These are phyloP conservation scores for Echeneis naucrates DNA, from an alignment of 2,797 vertebrate species.

Conservation along the genomic window DNA sequence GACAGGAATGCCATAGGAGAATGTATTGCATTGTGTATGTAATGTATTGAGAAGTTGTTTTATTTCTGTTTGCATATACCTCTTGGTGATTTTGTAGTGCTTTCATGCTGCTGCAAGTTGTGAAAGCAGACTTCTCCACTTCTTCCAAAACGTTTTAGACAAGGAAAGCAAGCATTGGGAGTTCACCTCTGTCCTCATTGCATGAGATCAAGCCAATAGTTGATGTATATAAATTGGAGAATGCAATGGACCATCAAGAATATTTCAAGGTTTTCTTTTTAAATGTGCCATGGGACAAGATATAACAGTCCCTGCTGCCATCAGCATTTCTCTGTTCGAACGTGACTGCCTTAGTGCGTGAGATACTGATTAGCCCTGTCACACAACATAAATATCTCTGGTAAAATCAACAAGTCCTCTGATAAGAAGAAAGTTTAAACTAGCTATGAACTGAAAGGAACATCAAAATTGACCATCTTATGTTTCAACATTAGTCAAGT, in stretches of 20 bases:
- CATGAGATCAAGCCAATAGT: slow-evolving; percentile 6
- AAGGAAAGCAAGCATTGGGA: neutral
- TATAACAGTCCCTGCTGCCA: neutral
- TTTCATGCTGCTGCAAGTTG: neutral
- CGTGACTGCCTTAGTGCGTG: neutral
- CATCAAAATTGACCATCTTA: slow-evolving; percentile 17
- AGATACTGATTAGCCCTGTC: neutral
- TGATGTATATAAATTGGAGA: neutral
- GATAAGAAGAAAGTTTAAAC: neutral
- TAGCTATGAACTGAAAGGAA: slow-evolving; percentile 5
- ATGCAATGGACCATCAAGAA: neutral
- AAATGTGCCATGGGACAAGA: neutral
- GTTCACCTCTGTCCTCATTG: neutral
- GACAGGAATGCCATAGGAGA: no score
- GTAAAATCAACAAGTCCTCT: neutral
- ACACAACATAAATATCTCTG: neutral
- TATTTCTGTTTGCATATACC: neutral
- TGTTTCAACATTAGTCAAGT: slow-evolving; percentile 19
- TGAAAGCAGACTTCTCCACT: neutral
- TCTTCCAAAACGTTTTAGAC: slow-evolving; percentile 1
- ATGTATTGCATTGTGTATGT: no score
- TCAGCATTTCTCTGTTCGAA: neutral
- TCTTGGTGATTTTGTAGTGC: neutral
- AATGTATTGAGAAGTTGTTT: neutral
- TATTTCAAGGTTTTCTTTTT: neutral